phyloP scores from a whole-genome alignment of 1,140 invertebrate species.

The Pseudomyrmex concolor region DNA sequence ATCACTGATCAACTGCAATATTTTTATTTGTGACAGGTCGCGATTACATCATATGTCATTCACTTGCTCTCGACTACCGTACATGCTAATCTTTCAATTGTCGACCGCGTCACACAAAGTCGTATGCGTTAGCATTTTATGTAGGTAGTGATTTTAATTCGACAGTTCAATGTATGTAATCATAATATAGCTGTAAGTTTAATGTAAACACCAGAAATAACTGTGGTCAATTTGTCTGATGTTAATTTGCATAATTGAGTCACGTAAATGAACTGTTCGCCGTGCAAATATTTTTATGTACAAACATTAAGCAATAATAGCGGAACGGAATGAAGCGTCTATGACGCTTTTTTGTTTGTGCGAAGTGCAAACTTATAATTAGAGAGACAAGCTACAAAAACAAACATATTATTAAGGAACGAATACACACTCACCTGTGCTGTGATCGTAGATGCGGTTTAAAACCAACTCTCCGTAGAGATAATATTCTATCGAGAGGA shows the following conservation, averaged over 20 bases:
- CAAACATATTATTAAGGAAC: neutral
- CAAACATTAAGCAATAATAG: neutral
- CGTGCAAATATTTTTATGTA: too few species aligned
- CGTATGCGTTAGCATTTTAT: neutral
- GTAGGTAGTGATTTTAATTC: neutral
- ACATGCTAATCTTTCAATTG: constrained; percentile 11
- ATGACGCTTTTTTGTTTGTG: neutral
- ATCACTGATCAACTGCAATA: constrained; percentile 58
- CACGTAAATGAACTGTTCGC: too few species aligned
- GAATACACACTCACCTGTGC: constrained; percentile 48
- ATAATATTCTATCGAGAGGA: constrained; percentile 20
- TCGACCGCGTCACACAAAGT: neutral
- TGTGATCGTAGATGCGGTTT: constrained; percentile 12
- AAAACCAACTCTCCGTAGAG: neutral
- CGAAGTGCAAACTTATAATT: neutral
- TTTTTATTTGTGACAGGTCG: constrained; percentile 61
- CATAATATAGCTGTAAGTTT: too few species aligned
- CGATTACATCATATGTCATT: constrained; percentile 73
- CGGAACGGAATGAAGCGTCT: too few species aligned
- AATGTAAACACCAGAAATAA: too few species aligned
- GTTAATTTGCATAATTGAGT: too few species aligned
- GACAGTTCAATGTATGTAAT: neutral
- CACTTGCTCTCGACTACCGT: constrained; percentile 32
- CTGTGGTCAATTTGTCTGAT: too few species aligned
- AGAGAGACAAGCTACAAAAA: neutral